phyloP scores from a whole-genome alignment of 2,113 vertebrate genomes.

The Meleagris gallopavo region DNA sequence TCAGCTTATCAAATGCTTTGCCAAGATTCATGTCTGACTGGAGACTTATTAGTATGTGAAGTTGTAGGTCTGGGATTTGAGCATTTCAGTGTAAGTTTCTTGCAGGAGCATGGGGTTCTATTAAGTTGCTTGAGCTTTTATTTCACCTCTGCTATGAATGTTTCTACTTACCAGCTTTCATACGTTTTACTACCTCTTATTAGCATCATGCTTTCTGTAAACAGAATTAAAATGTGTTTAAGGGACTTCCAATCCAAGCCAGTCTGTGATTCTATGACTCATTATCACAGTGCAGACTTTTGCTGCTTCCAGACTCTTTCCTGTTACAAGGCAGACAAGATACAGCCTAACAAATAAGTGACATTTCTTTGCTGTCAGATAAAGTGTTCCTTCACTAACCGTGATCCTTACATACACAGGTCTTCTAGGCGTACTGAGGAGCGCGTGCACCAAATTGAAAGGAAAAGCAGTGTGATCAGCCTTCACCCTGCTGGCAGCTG shows the following conservation, averaged over 20 bases:
- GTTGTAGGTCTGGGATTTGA: not conserved
- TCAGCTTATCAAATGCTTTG: not conserved
- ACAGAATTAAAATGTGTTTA: not conserved
- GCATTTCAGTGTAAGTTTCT: not conserved
- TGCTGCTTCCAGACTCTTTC: not conserved
- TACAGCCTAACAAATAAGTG: rapidly evolving
- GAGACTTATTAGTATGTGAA: not conserved
- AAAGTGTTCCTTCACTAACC: not conserved
- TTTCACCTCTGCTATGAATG: not conserved
- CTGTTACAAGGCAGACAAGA: not conserved
- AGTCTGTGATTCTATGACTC: not conserved
- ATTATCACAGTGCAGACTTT: not conserved
- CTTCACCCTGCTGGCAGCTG: not conserved
- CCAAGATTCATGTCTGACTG: not conserved
- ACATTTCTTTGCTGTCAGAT: not conserved
- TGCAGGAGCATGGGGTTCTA: not conserved
- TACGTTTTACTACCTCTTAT: not conserved
- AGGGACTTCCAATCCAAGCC: not conserved
- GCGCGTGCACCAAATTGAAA: not conserved
- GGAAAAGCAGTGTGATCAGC: not conserved
- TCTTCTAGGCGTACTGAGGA: not conserved
- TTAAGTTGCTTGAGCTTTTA: not conserved
- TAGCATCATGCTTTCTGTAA: not conserved
- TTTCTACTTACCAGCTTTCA: not conserved
- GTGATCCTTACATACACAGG: not conserved